Percentiles rank a stretch among this genome's conserved stretches.
Conservation (phyloP, 2,888 invertebrate species). For the Lissocephala sabroskyi region DNA sequence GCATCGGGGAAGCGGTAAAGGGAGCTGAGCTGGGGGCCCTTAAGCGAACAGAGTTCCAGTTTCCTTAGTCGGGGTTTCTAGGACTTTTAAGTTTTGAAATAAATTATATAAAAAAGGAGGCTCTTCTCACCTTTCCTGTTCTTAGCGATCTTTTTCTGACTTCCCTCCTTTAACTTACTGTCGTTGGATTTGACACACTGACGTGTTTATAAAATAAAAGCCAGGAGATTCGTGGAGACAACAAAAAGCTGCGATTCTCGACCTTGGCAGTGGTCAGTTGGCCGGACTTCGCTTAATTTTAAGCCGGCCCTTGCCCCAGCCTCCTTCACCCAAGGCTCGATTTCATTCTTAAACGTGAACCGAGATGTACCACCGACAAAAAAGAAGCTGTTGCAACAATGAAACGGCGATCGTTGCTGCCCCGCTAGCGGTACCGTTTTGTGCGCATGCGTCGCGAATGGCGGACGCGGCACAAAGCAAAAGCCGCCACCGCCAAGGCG, state of each 20-base stretch:
- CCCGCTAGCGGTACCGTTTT: constrained; percentile 70
- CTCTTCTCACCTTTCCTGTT: too few relatives aligned
- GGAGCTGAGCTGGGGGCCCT: too few relatives aligned
- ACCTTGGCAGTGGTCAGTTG: constrained; percentile 33
- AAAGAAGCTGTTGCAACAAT: constrained; percentile 41
- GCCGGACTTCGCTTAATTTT: constrained; percentile 36
- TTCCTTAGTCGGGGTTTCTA: too few relatives aligned
- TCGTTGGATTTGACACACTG: constrained; percentile 60
- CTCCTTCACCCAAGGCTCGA: too few relatives aligned
- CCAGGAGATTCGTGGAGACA: constrained; percentile 8
- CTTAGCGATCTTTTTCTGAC: too few relatives aligned
- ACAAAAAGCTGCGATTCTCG: constrained; percentile 24
- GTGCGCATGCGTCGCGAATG: constrained; percentile 71
- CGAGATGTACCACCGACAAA: constrained; percentile 9
- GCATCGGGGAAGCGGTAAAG: too few relatives aligned
- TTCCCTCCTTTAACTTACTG: too few relatives aligned
- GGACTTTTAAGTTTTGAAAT: too few relatives aligned
- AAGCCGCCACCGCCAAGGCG: constrained; percentile 54
- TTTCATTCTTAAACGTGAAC: constrained; percentile 53
- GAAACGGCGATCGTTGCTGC: constrained; percentile 45
- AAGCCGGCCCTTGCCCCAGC: constrained; percentile 45
- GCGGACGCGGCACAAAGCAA: constrained; percentile 63
- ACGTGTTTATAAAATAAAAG: constrained; percentile 45
- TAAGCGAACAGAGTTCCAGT: too few relatives aligned
- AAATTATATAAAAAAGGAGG: too few relatives aligned